Percentiles rank a stretch among this genome's conserved stretches.
Evolutionary conservation across 2,797 vertebrate genomes (phyloP).

Genomic region (Propithecus perrieri): DNA sequence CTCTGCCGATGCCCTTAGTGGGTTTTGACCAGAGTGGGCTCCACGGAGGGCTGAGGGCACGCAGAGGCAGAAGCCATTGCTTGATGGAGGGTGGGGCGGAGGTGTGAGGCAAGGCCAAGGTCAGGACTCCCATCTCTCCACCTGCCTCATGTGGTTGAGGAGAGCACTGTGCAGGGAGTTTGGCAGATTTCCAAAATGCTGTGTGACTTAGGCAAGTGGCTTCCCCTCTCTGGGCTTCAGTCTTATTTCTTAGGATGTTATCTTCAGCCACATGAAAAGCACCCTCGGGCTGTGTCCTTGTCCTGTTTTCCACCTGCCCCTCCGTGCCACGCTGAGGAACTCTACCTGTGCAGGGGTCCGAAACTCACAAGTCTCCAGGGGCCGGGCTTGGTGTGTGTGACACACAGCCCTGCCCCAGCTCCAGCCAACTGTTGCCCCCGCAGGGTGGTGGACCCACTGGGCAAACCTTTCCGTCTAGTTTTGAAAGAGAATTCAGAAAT

Average conservation of each 20-base stretch:
- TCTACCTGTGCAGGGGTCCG: not conserved
- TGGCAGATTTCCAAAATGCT: not conserved
- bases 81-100: not conserved
- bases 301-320: not conserved
- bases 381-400: no score
- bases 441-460: fast-evolving
- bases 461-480: not conserved
- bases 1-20: fast-evolving
- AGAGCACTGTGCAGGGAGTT: not conserved
- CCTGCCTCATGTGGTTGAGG: not conserved
- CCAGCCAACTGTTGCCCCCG: not conserved
- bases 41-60: not conserved
- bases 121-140: not conserved
- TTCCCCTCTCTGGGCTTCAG: not conserved
- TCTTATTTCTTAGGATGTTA: not conserved
- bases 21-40: not conserved
- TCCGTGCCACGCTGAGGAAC: not conserved
- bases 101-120: not conserved
- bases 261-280: not conserved
- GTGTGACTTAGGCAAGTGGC: not conserved
- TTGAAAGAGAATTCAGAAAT: not conserved
- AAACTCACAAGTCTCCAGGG: not conserved
- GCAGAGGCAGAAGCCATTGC: fast-evolving
- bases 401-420: no score
- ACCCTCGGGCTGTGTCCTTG: not conserved